A percentile compares a stretch with the other conserved stretches of the same genome.
Evolutionary conservation across 2,797 vertebrate species (phyloP).

Genomic region (Oryzias dopingdopingensis): DNA sequence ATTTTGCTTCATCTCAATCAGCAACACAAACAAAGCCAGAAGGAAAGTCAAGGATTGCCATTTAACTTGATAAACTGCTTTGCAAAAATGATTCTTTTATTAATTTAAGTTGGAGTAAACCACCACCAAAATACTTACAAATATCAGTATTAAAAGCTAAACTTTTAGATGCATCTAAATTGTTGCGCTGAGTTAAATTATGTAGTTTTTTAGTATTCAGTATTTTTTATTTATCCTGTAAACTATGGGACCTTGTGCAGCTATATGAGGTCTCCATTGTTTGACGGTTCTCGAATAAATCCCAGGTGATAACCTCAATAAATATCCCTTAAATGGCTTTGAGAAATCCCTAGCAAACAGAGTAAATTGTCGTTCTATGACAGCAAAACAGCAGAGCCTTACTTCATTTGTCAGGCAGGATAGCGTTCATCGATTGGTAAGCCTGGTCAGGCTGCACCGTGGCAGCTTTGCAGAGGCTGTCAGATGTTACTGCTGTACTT

Average conservation of each 20-base stretch:
- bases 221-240: no score
- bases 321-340: conserved; percentile 27
- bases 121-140: no score
- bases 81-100: neutral
- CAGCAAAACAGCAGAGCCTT: conserved; percentile 36
- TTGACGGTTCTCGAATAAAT: conserved; percentile 12
- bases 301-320: conserved; percentile 19
- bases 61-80: no score
- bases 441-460: conserved; percentile 31
- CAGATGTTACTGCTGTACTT: neutral
- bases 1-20: neutral
- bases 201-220: no score
- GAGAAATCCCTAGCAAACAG: conserved; percentile 50
- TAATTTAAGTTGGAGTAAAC: no score
- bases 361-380: conserved; percentile 37
- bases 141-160: no score
- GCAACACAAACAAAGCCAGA: neutral
- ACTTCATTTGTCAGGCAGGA: conserved; percentile 45
- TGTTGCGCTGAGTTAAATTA: no score
- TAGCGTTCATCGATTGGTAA: conserved; percentile 39
- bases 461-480: conserved; percentile 27
- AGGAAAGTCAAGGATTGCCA: neutral
- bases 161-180: no score
- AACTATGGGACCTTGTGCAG: neutral
- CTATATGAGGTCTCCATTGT: conserved; percentile 3